phyloP scores from a whole-genome alignment of 2,888 invertebrate genomes.

The Caenorhabditis drosophilae region DNA sequence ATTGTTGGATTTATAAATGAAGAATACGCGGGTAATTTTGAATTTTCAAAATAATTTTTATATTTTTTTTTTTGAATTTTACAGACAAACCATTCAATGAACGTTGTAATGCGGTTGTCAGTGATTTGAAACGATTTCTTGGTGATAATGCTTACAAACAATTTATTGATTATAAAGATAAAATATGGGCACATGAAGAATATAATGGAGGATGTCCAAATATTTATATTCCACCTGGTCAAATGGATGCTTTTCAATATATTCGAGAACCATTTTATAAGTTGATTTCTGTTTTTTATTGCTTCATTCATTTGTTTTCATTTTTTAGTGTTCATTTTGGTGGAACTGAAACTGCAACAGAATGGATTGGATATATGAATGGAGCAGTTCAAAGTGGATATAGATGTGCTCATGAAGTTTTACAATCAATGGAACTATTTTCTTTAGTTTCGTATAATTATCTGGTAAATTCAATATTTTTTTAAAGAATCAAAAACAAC shows the following conservation, averaged over 20 bases:
- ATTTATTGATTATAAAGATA: constrained; percentile 67
- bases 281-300: constrained; percentile 19
- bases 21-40: constrained; percentile 33
- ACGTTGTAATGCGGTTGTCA: constrained; percentile 70
- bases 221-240: constrained; percentile 69
- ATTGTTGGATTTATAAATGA: constrained; percentile 69
- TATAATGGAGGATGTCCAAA: constrained; percentile 71
- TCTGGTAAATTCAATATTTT: constrained; percentile 17
- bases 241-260: constrained; percentile 46
- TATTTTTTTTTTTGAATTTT: constrained; percentile 1
- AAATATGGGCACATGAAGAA: constrained; percentile 70
- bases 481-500: not conserved
- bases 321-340: constrained; percentile 66
- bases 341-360: constrained; percentile 69
- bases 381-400: constrained; percentile 68
- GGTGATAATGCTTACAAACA: constrained; percentile 43
- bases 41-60: not conserved
- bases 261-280: constrained; percentile 49
- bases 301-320: too few species aligned
- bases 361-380: constrained; percentile 70
- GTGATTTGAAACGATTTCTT: constrained; percentile 46
- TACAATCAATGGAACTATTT: constrained; percentile 26
- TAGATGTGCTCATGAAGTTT: constrained; percentile 35
- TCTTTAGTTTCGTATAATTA: constrained; percentile 29
- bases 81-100: constrained; percentile 54